Evolutionary conservation across 1,140 invertebrate species (phyloP).

Genomic region (Pentalonia nigronervosa): DNA sequence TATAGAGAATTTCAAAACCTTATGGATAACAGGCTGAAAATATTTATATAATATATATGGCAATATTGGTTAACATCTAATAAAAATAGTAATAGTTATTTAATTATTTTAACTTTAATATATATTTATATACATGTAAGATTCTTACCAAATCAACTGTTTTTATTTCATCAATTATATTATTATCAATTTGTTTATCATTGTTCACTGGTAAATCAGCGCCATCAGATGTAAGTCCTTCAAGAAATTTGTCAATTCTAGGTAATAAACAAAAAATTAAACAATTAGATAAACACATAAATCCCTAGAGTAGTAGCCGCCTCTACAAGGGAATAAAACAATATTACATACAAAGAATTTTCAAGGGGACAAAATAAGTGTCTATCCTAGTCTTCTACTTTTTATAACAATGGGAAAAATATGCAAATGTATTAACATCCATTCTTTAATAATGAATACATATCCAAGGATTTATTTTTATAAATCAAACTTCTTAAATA

Average conservation of each 20-base stretch:
- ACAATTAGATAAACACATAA: not conserved
- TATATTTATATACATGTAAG: no score
- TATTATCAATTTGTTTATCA: not conserved
- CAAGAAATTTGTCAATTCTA: conserved; percentile 13
- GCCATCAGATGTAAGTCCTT: not conserved
- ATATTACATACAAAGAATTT: no score
- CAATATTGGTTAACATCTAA: not conserved
- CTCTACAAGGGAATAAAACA: no score
- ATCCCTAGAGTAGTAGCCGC: no score
- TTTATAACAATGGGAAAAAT: no score
- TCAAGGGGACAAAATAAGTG: not conserved
- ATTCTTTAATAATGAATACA: no score
- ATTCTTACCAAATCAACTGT: not conserved
- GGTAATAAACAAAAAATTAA: not conserved
- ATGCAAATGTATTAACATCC: no score
- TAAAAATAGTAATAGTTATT: not conserved
- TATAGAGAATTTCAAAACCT: no score
- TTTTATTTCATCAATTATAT: not conserved
- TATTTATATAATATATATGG: not conserved
- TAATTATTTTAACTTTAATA: not conserved
- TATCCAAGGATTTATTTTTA: no score
- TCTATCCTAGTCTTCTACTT: no score
- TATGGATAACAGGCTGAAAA: not conserved
- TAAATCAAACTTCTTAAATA: no score
- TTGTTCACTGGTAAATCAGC: not conserved